Base-by-base conservation (phyloP, 2,888 invertebrate genomes). In the Prenolepis imparis region DNA sequence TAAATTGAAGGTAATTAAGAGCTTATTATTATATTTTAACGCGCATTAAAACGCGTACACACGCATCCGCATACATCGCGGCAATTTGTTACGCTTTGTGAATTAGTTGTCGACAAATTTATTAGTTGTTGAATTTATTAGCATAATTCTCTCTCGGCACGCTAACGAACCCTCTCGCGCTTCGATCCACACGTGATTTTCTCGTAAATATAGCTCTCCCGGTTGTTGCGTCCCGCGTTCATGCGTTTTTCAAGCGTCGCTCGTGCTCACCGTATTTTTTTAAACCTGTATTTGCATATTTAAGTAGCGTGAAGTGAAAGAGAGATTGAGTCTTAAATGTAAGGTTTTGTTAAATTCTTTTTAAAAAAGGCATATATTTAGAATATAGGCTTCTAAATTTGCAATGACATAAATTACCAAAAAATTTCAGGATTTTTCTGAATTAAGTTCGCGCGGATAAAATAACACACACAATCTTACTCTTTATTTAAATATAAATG, bases 101-200 rank as follows among this genome's bases (percentile, higher is more conserved):
- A 80, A 80, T 80, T 70, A 70, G 59, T 70, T 59, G 68, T 75
- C 74, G 64, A 66, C 75, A 75, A 82, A 82, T 82, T 74, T 70
- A 80, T 80, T 70, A 70, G 44, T 80, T 70, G 78, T 70, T 59
- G 44, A 70, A 80, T 80, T 80, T 70, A 70, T 80, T 70, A 70
- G 36, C 78, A 70, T 80, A 80, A 80, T 80, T 80, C 18, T 70
- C 41, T 32, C 15, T 57, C 78, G 2, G 21, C 57, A 70, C 41
- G 78, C 59, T 70, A 78, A 68, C 77, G 67, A 77, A 67, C 70
- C 57, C 12, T 52, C 57, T 39, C 68, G 67, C 28, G 68, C 67
- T 68, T 77, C 57, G 78, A 78, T 68, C 70, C 70, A 78, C 57
- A 78, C 70, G 57, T 78, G 78, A 78, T 78, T 78, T 78, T 70